Conservation (phyloP, 2,113 vertebrate genomes). For the Bubo bubo region DNA sequence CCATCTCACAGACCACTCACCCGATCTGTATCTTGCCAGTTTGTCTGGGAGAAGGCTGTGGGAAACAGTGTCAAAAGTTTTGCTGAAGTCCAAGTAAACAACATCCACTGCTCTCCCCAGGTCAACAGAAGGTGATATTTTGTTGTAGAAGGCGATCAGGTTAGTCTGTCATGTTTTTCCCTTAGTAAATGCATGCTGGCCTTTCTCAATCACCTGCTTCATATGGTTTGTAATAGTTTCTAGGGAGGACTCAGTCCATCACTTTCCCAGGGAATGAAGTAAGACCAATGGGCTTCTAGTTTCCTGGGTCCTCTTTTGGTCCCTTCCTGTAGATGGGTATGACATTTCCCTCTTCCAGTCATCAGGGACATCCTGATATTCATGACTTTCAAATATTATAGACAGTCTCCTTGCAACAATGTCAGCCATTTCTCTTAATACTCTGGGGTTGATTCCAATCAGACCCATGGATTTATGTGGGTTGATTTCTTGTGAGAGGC, state of each 20-base stretch:
- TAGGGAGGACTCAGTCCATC: neutral
- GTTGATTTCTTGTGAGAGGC: neutral
- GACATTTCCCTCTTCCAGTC: neutral
- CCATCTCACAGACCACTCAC: neutral
- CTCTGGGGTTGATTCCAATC: rapidly evolving
- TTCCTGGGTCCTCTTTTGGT: neutral
- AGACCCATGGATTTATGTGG: neutral
- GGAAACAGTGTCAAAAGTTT: neutral
- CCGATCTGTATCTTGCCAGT: neutral
- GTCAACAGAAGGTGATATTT: neutral
- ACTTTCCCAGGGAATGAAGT: neutral
- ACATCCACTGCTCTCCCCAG: neutral
- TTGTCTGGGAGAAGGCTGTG: neutral
- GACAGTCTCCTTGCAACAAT: neutral
- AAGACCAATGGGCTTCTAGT: neutral
- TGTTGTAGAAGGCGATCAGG: neutral
- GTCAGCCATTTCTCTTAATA: neutral
- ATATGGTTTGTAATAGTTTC: neutral
- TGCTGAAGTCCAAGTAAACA: neutral
- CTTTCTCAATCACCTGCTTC: neutral
- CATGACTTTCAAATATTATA: neutral
- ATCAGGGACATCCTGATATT: neutral
- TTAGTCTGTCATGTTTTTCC: neutral
- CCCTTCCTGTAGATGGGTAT: neutral
- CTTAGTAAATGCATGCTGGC: neutral